phyloP scores from a whole-genome alignment of 2,113 vertebrate genomes.

The Nesoenas mayeri region DNA sequence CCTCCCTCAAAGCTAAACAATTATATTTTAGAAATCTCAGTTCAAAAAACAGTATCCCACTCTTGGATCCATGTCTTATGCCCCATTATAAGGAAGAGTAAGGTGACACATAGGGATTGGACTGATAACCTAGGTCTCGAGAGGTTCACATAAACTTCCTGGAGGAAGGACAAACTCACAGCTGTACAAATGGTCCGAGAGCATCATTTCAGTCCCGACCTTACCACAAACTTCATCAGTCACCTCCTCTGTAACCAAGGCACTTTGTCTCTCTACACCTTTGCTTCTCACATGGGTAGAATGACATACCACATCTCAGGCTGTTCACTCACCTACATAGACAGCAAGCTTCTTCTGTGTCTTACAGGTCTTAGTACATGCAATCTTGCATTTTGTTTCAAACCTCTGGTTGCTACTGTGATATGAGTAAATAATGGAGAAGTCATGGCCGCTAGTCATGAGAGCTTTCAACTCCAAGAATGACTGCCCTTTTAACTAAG shows the following conservation, averaged over 20 bases:
- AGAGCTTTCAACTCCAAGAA: conserved; percentile 42
- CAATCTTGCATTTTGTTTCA: background rate
- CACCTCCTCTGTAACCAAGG: background rate
- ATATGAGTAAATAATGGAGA: conserved; percentile 24
- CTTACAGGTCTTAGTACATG: background rate
- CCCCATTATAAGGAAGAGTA: background rate
- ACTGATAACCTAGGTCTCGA: background rate
- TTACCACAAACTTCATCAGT: background rate
- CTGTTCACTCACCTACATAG: background rate
- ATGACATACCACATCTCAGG: background rate
- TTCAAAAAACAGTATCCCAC: background rate
- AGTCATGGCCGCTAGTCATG: background rate
- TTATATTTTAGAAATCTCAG: background rate
- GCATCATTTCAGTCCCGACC: background rate
- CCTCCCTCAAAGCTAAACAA: background rate
- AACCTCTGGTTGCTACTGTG: background rate
- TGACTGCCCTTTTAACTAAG: conserved; percentile 38
- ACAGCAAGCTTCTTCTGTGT: background rate
- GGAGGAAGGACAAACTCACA: background rate
- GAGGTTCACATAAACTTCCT: background rate
- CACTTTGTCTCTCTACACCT: background rate
- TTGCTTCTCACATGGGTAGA: background rate
- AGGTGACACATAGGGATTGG: background rate
- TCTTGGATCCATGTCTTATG: background rate
- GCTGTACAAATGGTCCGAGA: background rate